Evolutionary conservation across 2,797 vertebrate species (phyloP).

Genomic region (Gila robusta): DNA sequence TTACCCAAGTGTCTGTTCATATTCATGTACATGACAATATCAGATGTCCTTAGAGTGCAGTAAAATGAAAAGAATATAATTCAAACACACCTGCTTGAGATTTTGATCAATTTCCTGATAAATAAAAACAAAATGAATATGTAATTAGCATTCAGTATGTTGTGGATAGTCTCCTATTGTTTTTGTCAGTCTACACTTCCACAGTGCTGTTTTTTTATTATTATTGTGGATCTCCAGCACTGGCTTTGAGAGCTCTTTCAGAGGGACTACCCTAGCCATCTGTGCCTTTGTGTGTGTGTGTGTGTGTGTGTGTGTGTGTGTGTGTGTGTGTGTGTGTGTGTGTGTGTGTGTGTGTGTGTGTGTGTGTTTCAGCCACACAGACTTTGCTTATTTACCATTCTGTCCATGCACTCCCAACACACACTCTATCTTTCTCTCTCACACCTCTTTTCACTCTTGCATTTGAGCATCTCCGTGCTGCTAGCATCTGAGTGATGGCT

Average conservation of each 20-base stretch:
- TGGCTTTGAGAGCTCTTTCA: constrained; percentile 29
- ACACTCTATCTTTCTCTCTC: constrained; percentile 43
- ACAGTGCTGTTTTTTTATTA: neutral
- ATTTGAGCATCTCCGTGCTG: constrained; percentile 16
- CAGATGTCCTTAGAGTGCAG: neutral
- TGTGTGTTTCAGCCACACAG: constrained; percentile 20
- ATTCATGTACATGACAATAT: constrained; percentile 9
- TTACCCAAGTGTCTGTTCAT: constrained; percentile 6
- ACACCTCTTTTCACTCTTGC: constrained; percentile 37
- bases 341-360: constrained; percentile 7
- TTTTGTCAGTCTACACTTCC: neutral
- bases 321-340: constrained; percentile 24
- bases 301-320: no score
- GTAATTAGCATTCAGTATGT: neutral
- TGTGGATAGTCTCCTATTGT: constrained; percentile 18
- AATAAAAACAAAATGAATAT: neutral
- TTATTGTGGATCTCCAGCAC: constrained; percentile 23
- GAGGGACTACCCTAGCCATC: constrained; percentile 31
- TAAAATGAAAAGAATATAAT: neutral
- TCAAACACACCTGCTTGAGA: constrained; percentile 2
- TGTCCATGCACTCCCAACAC: constrained; percentile 52
- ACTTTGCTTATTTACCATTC: constrained; percentile 35
- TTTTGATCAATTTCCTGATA: neutral
- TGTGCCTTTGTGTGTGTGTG: constrained; percentile 18
- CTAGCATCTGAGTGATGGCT: constrained; percentile 26